A percentile compares a stretch with the other conserved stretches of the same genome.
These are phyloP conservation scores for Rutilus rutilus DNA, from an alignment of 2,113 vertebrate species.

Conservation along the genomic window DNA sequence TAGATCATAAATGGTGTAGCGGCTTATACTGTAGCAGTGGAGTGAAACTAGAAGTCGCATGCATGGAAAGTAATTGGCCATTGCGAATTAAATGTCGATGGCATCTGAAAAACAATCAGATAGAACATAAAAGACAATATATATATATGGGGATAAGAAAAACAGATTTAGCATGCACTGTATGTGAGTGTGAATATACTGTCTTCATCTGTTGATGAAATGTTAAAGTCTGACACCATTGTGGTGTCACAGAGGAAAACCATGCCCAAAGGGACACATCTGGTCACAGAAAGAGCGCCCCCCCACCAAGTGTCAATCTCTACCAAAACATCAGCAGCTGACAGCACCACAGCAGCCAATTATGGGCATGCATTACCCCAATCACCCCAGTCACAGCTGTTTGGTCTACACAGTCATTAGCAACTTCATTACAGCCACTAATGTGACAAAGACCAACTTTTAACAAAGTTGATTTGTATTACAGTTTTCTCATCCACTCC, in stretches of 20 bases:
- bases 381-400: constrained; percentile 73
- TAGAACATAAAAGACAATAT: not conserved
- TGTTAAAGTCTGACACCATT: constrained; percentile 21
- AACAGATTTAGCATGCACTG: not conserved
- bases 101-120: constrained; percentile 65
- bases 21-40: constrained; percentile 52
- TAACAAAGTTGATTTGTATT: not conserved
- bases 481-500: constrained; percentile 5
- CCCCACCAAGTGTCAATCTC: constrained; percentile 68
- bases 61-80: constrained; percentile 57
- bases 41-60: constrained; percentile 58
- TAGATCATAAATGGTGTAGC: not conserved
- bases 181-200: not conserved
- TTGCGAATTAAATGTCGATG: constrained; percentile 72
- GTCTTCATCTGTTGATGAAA: constrained; percentile 26
- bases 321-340: constrained; percentile 53
- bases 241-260: constrained; percentile 48
- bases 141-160: not conserved
- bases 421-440: constrained; percentile 66
- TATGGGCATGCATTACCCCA: constrained; percentile 70
- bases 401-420: constrained; percentile 69
- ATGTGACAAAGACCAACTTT: constrained; percentile 24
- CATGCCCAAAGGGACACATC: constrained; percentile 66
- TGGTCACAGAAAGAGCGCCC: constrained; percentile 61
- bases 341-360: constrained; percentile 67